Base-by-base conservation (phyloP, 2,113 vertebrate species). In the Gambusia affinis region DNA sequence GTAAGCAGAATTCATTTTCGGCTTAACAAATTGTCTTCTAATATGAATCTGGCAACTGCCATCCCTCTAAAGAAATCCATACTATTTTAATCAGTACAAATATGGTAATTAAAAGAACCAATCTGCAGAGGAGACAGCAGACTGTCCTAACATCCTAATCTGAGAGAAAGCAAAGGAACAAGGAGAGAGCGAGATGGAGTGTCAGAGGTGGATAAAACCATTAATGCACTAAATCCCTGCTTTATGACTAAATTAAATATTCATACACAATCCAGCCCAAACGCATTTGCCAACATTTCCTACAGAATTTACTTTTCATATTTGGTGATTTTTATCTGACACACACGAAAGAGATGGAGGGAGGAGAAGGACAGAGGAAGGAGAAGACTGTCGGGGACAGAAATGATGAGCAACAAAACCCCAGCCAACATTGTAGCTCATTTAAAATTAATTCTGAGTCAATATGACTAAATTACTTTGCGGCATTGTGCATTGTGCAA, bases 211-310 rank as follows among this genome's bases (percentile, higher is more conserved):
- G 81, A 80, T 47, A 90, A 88, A 91, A 77, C 72, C 66, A 91
- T 90, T 92, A 81, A 90, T 92, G 81, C 83, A 90, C 85, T 92
- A 92, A 92, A 93, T 75, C 89, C 85, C 81, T 87, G 71, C 85
- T 90, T 91, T 92, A 93, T 92, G 75, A 92, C 83, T 71, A 86
- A 92, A 93, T 94, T 90, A 94, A 94, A 93, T 94, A 94, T 94
- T 94, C 87, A 94, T 94, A 88, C 89, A 87, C 80, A 92, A 87
- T 91, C 88, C 85, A 87, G 76, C 93, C 83, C 85, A 92, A 94
- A 90, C 83, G 85, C 88, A 92, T 93, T 93, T 92, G 85, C 80
- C 88, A 94, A 91, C 88, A 92, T 92, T 93, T 94, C 85, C 88
- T 87, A 82, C 87, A 89, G 80, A 94, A 93, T 94, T 94, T 92